Base-by-base conservation (phyloP, 2,113 vertebrate species). In the Struthidea cinerea region DNA sequence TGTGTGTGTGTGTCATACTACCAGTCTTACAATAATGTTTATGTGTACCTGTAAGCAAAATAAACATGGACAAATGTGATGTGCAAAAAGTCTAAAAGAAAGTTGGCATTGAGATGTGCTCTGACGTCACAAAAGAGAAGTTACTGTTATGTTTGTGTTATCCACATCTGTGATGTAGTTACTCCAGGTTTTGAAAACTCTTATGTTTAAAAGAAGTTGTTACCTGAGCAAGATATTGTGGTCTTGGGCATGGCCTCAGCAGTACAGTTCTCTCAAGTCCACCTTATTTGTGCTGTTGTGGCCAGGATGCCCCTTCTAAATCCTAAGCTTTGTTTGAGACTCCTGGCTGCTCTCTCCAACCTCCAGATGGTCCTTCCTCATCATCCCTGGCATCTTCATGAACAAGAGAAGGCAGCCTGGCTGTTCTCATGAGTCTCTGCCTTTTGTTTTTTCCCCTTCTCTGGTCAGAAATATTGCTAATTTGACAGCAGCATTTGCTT, bases 201-300 rank as follows among this genome's bases (percentile, higher is more conserved):
- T 1, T 1, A 4, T 30, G 21, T 13, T 76, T 90, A 26, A 80
- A 84, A 87, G 5, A 26, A 90, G 17, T 44, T 52, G 13, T 70
- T 84, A 73, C 27, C 21, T 61, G 32, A 47, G 59, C 8, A 77
- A 22, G 30, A 26, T 50, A 8, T 3, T 61, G 11, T n/a, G 17
- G 22, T 44, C 32, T 73, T 64, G 20, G 33, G 13, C 26, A 33
- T 23, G 26, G 46, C 23, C 44, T 69, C 46, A 61, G 37, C 30
- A 65, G 33, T 33, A 4, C 0, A 0, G 13, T 11, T 41, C 16
- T 63, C 33, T 77, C 39, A 71, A 26, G 46, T 79, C n/a, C 4
- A 7, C 12, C 15, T 59, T 46, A 8, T 41, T 64, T 44, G 23
- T 64, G 33, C 57, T 73, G 5, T 35, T 83, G 27, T 46, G 67